Conservation (phyloP, 2,113 vertebrate genomes). For the Dipodomys spectabilis region DNA sequence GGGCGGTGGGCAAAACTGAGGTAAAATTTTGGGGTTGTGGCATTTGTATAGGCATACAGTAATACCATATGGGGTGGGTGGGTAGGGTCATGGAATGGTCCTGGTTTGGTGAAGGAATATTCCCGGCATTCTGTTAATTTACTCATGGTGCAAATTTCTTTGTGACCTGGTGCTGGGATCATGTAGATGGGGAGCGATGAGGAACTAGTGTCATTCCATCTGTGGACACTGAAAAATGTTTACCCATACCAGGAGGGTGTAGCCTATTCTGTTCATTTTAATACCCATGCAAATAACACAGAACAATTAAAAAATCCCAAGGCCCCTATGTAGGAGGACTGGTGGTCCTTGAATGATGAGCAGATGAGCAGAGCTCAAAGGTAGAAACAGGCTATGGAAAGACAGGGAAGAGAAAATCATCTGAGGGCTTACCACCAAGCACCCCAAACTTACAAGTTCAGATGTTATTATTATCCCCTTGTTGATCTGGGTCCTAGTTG, state of each 20-base stretch:
- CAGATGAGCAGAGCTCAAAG: background rate
- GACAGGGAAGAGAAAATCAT: background rate
- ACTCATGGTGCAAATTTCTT: background rate
- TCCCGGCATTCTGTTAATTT: background rate
- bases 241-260: background rate
- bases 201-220: background rate
- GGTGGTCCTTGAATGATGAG: background rate
- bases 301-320: background rate
- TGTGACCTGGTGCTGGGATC: background rate
- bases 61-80: background rate
- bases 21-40: background rate
- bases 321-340: background rate
- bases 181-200: background rate
- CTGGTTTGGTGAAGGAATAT: background rate
- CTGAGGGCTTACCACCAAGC: too few species aligned
- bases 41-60: background rate
- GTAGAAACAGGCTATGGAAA: background rate
- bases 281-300: background rate
- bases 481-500: background rate
- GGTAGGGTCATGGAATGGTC: conserved; percentile 9
- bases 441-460: background rate
- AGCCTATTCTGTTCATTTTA: too few species aligned
- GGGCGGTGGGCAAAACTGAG: background rate
- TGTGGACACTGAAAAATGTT: background rate
- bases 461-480: background rate